Evolutionary conservation across 1,140 invertebrate species (phyloP).

Genomic region (Aphaenogaster ashmeadi): DNA sequence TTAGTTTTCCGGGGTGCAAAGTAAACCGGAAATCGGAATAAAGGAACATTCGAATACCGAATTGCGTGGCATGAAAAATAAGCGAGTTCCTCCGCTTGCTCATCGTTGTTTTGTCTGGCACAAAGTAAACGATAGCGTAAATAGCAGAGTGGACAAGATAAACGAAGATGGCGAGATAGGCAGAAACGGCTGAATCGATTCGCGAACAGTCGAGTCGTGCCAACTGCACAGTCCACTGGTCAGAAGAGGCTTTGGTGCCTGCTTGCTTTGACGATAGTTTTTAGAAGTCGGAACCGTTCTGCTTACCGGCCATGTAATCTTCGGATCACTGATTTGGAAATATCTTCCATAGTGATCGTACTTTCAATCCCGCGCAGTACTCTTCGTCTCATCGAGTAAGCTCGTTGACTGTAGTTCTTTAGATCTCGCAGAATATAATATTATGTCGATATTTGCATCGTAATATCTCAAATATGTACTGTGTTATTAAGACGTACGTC

Average conservation of each 20-base stretch:
- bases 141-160: slow-evolving; percentile 24
- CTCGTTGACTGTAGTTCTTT: not conserved
- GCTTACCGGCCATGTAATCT: slow-evolving; percentile 67
- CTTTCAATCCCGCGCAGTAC: slow-evolving; percentile 5
- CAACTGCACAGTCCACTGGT: slow-evolving; percentile 47
- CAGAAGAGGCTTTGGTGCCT: slow-evolving; percentile 34
- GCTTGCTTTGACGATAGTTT: slow-evolving; percentile 66
- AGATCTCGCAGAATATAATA: slow-evolving; percentile 14
- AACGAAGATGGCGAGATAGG: not conserved
- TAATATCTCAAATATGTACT: not conserved
- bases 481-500: not conserved
- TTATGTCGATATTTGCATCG: not conserved
- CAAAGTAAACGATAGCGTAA: slow-evolving; percentile 45
- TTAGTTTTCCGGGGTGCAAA: slow-evolving; percentile 16
- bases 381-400: slow-evolving; percentile 3
- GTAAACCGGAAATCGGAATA: slow-evolving; percentile 22
- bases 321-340: slow-evolving; percentile 70
- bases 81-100: slow-evolving; percentile 19
- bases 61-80: slow-evolving; percentile 32
- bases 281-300: slow-evolving; percentile 51
- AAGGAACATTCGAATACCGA: not conserved
- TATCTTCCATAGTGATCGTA: slow-evolving; percentile 32
- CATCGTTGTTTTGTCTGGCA: slow-evolving; percentile 37
- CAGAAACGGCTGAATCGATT: slow-evolving; percentile 56
- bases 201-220: slow-evolving; percentile 21